Base-by-base conservation (phyloP, 2,888 invertebrate species). In the Emesis castigata region DNA sequence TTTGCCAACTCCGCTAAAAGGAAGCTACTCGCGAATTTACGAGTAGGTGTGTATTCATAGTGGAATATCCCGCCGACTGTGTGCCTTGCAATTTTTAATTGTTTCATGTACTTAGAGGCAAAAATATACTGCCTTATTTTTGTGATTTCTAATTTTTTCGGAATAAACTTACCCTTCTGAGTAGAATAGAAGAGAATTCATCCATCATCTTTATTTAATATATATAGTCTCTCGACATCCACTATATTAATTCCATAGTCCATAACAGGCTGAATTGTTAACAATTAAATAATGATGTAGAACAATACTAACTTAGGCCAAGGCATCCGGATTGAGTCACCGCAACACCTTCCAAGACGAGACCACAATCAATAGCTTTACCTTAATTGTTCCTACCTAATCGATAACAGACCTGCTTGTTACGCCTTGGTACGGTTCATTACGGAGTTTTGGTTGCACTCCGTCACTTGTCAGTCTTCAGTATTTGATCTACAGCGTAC, bases 291-390 rank as follows among this genome's bases (percentile, higher is more conserved):
- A 26, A 61, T 61, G 14, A 61, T 20, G 3, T 20, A 26, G 22
- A 61, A 61, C 61, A 61, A 61, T 61, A 14, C 61, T n/a, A 11
- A n/a, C n/a, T n/a, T 26, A 6, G 61, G 7, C 7, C n/a, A 56
- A 34, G 53, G 76, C 80, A 66, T 82, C 80, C 78, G 80, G 71
- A 73, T 77, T 80, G 77, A 78, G 66, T 80, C 75, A 73, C 65
- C 66, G 31, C 62, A 76, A 78, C 64, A 58, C 77, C 79, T 31
- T 65, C 18, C 31, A 68, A 61, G 61, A 22, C 58, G 61, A n/a
- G 61, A 26, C 74, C 70, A 73, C 80, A 81, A 84, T 81, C 79
- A 76, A 81, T 77, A 75, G 77, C 34, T 26, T 22, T 44, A 18
- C 70, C 44, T 34, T 73, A 76, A 76, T 56, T 20, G 61, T 62